Conservation (phyloP, 1,140 invertebrate species). For the Lordiphosa collinella region DNA sequence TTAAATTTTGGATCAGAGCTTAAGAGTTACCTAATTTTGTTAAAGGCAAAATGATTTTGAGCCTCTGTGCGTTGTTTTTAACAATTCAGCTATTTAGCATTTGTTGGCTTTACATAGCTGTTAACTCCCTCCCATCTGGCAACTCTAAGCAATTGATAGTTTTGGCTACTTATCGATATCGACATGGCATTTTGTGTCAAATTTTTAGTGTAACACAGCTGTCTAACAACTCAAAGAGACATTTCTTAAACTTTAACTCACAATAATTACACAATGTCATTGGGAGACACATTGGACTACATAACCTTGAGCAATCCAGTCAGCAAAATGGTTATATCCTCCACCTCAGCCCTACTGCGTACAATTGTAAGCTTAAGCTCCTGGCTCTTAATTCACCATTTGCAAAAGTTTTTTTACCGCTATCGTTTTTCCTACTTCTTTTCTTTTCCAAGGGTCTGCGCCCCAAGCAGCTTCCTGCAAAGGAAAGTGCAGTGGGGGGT, state of each 20-base stretch:
- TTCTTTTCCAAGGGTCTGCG: constrained; percentile 45
- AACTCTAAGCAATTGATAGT: neutral
- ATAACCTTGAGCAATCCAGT: constrained; percentile 66
- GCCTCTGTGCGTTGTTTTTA: too few relatives aligned
- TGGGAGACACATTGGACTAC: constrained; percentile 62
- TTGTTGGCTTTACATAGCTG: too few relatives aligned
- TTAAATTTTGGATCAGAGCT: too few relatives aligned
- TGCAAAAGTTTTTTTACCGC: neutral
- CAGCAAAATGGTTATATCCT: constrained; percentile 51
- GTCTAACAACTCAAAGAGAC: constrained; percentile 13
- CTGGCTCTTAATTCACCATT: neutral
- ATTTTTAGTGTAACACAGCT: constrained; percentile 23
- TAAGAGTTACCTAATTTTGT: too few relatives aligned
- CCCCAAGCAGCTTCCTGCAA: constrained; percentile 42
- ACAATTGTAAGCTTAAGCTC: constrained; percentile 44
- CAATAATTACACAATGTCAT: constrained; percentile 42
- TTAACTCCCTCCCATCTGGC: constrained; percentile 10
- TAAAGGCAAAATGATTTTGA: too few relatives aligned
- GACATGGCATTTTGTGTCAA: constrained; percentile 18
- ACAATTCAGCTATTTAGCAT: too few relatives aligned
- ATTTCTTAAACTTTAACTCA: neutral
- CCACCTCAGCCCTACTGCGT: constrained; percentile 40
- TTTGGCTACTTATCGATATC: too few relatives aligned
- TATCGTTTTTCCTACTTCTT: neutral
- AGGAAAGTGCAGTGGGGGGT: neutral